phyloP scores from a whole-genome alignment of 2,113 vertebrate genomes.

The Equus przewalskii region DNA sequence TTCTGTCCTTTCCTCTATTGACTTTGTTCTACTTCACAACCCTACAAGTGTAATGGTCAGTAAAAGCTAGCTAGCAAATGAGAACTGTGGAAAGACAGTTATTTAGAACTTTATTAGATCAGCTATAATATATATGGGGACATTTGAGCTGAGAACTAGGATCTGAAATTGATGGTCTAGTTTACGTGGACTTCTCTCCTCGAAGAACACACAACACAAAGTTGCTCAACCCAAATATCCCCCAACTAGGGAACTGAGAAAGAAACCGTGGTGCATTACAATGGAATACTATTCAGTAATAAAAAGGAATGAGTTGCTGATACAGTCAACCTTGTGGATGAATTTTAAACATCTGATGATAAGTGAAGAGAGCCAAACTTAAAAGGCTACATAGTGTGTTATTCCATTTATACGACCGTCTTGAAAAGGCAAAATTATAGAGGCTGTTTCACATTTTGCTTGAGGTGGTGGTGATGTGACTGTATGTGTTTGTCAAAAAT shows the following conservation, averaged over 20 bases:
- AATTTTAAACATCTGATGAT: neutral
- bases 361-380: neutral
- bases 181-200: neutral
- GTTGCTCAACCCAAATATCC: neutral
- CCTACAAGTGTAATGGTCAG: neutral
- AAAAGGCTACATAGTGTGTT: neutral
- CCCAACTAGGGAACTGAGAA: neutral
- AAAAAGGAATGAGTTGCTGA: neutral
- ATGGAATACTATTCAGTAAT: neutral
- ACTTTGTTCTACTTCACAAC: neutral
- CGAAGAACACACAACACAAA: neutral
- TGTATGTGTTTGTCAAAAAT: neutral
- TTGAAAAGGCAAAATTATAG: neutral
- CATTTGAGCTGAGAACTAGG: neutral
- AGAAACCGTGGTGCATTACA: neutral
- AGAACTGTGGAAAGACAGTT: neutral
- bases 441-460: neutral
- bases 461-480: neutral
- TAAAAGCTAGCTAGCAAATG: slow-evolving; percentile 12
- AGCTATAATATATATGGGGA: neutral
- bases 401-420: neutral
- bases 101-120: slow-evolving; percentile 5
- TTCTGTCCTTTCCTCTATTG: slow-evolving; percentile 8
- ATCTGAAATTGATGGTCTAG: neutral
- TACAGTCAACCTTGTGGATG: neutral